A percentile compares a stretch with the other conserved stretches of the same genome.
Evolutionary conservation across 1,140 invertebrate species (phyloP).

Genomic region (Drosophila subobscura): DNA sequence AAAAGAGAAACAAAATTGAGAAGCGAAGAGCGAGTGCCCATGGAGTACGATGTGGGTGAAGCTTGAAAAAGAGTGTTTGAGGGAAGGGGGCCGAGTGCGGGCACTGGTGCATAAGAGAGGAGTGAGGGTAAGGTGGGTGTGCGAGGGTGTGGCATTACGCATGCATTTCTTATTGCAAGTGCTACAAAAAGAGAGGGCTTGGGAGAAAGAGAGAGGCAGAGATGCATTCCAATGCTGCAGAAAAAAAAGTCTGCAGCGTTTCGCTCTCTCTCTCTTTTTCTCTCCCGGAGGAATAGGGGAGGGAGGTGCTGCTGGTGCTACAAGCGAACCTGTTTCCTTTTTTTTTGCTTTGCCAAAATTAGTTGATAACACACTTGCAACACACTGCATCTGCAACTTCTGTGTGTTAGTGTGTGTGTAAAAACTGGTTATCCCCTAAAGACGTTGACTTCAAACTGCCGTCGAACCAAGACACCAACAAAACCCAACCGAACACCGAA

Average conservation of each 20-base stretch:
- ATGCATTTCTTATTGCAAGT: constrained; percentile 66
- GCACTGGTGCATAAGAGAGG: too few species aligned
- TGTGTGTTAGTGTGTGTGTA: too few species aligned
- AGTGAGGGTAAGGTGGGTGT: constrained; percentile 2
- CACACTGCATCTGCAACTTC: too few species aligned
- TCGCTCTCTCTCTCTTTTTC: constrained; percentile 26
- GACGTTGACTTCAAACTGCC: too few species aligned
- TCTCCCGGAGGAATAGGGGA: too few species aligned
- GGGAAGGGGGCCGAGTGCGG: background rate
- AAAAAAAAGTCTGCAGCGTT: constrained; percentile 32
- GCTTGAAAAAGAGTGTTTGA: background rate
- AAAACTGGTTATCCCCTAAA: too few species aligned
- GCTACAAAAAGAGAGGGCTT: background rate
- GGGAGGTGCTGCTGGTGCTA: too few species aligned
- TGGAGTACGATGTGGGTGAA: background rate
- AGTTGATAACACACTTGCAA: too few species aligned
- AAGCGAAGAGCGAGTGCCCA: too few species aligned
- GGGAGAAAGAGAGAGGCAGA: constrained; percentile 13
- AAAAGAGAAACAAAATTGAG: constrained; percentile 28
- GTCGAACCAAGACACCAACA: too few species aligned
- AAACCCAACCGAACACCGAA: too few species aligned
- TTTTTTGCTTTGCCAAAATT: constrained; percentile 4
- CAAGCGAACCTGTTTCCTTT: constrained; percentile 1
- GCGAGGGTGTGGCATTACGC: constrained; percentile 74
- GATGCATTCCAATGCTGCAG: constrained; percentile 37